Base-by-base conservation (phyloP, 1,140 invertebrate species). In the Cyclargus thomasi region DNA sequence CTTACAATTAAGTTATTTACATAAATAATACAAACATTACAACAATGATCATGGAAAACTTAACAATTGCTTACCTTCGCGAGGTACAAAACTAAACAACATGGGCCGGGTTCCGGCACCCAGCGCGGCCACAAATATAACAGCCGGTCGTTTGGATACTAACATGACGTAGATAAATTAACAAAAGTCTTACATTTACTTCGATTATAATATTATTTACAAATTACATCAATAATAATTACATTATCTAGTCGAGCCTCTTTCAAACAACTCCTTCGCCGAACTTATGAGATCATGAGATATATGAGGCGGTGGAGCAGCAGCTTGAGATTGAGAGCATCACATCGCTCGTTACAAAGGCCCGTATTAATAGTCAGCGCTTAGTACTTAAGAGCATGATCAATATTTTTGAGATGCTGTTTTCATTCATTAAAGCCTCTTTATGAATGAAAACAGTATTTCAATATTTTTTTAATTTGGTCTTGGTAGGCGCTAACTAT, bases 1-100 rank as follows among this genome's bases (percentile, higher is more conserved):
- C 81, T 81, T 85, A 84, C 35, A 77, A 72, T 70, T 73, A 76
- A 74, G 74, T 74, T 89, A 90, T 88, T 82, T 88, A 90, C 85
- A 90, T 81, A 85, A 86, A 87, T 86, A 90, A 85, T 89, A 88
- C 86, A 89, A 84, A 87, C 81, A 85, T 86, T 79, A 72, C 70
- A 90, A 90, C 87, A 86, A 88, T 86, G 82, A 84, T 80, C 65
- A 80, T 77, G 81, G 67, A 79, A 90, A 90, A 90, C 87, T 88
- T 90, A 90, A 90, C 87, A 90, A 70, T 74, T 79, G 53, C 17
- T 20, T 22, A 85, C 86, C 79, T n/a, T 88, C 67, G 74, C 71
- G 81, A 80, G 68, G 67, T 83, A 86, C 75, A 82, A 87, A 87
- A 88, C 73, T 74, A 83, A 88, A 86, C 74, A 90, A 90, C 85